Evolutionary conservation across 1,140 invertebrate genomes (phyloP).

Genomic region (Penaeus vannamei): DNA sequence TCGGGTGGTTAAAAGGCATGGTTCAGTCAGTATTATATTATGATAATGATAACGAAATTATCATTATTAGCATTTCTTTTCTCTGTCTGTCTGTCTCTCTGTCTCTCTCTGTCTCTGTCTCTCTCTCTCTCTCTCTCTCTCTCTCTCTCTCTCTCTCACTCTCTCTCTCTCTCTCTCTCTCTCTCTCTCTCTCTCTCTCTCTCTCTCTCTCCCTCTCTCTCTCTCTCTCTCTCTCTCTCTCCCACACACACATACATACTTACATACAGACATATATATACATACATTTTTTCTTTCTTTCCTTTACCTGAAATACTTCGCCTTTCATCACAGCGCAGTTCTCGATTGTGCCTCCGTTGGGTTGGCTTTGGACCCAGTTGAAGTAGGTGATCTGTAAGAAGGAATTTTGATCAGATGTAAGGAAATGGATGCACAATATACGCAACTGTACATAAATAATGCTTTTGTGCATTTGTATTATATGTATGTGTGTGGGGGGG

Average conservation of each 20-base stretch:
- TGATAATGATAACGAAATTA: not conserved
- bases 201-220: not conserved
- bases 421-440: no score
- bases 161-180: no score
- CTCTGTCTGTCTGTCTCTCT: not conserved
- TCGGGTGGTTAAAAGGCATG: not conserved
- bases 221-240: not conserved
- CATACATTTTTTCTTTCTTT: not conserved
- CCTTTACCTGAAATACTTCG: constrained; percentile 8
- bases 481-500: no score
- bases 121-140: not conserved
- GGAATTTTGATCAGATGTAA: not conserved
- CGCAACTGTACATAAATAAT: no score
- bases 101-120: not conserved
- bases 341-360: constrained; percentile 8
- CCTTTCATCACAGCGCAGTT: constrained; percentile 53
- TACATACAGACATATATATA: no score
- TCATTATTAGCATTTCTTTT: constrained; percentile 21
- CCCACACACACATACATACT: no score
- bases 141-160: no score
- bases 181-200: no score
- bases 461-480: no score
- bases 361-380: constrained; percentile 46
- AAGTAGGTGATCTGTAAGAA: constrained; percentile 33
- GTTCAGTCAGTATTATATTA: not conserved